Evolutionary conservation across 2,888 invertebrate species (phyloP).

Genomic region (Tuta absoluta): DNA sequence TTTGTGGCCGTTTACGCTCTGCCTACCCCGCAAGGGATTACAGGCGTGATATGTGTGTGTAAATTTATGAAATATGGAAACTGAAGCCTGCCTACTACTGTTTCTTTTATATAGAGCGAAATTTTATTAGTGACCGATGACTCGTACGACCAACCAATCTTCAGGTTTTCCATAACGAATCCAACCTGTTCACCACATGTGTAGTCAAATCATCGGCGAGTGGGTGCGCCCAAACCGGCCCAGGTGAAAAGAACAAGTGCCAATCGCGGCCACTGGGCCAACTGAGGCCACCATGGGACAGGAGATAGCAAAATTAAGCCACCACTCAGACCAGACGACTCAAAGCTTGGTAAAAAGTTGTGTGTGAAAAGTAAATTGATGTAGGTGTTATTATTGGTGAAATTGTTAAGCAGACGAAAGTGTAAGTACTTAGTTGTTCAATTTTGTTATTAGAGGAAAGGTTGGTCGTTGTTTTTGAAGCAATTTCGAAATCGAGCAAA

Average conservation of each 20-base stretch:
- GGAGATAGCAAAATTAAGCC: background rate
- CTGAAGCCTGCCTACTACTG: too few species aligned
- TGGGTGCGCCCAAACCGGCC: slow-evolving; percentile 1
- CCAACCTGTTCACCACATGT: background rate
- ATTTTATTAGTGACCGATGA: too few species aligned
- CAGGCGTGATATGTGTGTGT: too few species aligned
- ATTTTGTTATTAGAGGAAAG: too few species aligned
- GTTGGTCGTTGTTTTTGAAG: too few species aligned
- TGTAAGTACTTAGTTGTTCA: background rate
- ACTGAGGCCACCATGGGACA: background rate
- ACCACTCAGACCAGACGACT: background rate
- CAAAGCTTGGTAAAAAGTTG: background rate
- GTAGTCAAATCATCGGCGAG: background rate
- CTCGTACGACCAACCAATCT: too few species aligned
- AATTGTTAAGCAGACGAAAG: background rate
- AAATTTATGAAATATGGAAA: too few species aligned
- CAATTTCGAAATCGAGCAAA: too few species aligned
- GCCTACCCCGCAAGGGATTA: too few species aligned
- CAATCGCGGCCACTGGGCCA: slow-evolving; percentile 11
- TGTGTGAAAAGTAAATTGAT: slow-evolving; percentile 6
- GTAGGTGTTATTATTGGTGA: slow-evolving; percentile 1
- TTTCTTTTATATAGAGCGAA: too few species aligned
- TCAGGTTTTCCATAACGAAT: too few species aligned
- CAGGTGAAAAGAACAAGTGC: slow-evolving; percentile 9
- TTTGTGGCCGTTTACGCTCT: too few species aligned